Evolutionary conservation across 1,140 invertebrate species (phyloP), one percentile per base, ranked within the genome.

Genomic region (Ditylenchus dipsaci): DNA sequence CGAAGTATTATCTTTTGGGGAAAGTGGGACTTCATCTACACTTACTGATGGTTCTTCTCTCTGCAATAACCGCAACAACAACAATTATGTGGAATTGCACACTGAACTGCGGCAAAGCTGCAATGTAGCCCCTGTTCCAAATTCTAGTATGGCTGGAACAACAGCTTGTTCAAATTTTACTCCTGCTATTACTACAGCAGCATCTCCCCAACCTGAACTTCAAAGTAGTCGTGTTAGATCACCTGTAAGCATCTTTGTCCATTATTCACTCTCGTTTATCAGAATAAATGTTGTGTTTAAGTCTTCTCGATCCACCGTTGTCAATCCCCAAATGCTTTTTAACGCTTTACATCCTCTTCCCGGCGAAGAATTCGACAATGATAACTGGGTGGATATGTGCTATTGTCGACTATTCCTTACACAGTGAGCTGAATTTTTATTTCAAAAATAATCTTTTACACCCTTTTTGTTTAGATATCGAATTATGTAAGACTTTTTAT

Each of bases 221-320:
- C 49, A 53, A 53, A 53, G 15, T 15, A 53, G 15, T 15, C 49
- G 49, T 53, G 8, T 53, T 26, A 3, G 49, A 53, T 7, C 49
- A 53, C 49, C 49, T 53, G 49, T 53, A 53, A 53, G 49, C 49
- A 53, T 7, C 3, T 53, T 53, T 53, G 15, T 7, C 15, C 3
- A 53, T 7, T 7, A 8, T 53, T 17, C 3, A 53, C n/a, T 15
- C 49, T 21, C 49, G 23, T 7, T 21, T 7, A 21, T 3, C n/a
- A 3, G 49, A 13, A 11, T 11, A 45, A 45, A 45, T 45, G 11
- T 45, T n/a, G n/a, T n/a, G n/a, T 72, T 53, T 68, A 26, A 67
- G 61, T 57, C 64, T 17, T 75, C 53, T 13, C 61, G 45, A 42
- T 63, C 65, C 83, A 90, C 88, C 49, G 97, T 96, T 80, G 91